Base-by-base conservation (phyloP, 2,888 invertebrate species). In the Dichetophora obliterata region DNA sequence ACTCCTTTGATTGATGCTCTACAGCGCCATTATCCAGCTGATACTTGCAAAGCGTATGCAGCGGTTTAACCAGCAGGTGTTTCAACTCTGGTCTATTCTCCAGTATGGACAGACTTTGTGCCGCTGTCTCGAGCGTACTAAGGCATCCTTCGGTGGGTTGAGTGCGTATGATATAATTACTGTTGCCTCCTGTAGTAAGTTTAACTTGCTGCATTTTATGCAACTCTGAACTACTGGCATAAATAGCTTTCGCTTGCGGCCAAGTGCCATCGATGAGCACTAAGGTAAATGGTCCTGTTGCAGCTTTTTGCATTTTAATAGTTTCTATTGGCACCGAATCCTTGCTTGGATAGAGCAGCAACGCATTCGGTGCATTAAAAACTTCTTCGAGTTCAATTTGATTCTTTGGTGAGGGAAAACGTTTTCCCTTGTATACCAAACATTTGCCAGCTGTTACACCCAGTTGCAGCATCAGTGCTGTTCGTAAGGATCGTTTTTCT, bases 231-330 rank as follows among this genome's bases (percentile, higher is more conserved):
- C 96, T 97, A 79, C 95, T 94, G 69, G 94, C 92, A 89, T 95
- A 98, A 79, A 98, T 96, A 14, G 96, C 95, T 89, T 96, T 96
- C 3, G 98, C 97, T 89, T 98, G 98, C 0, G 96, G 95, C 98
- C 98, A 98, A 11, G 98, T 98, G 5, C 98, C 98, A 91, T 98
- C 98, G 80, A 98, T 92, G 59, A 98, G 90, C 63, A 98, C 91
- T 73, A 98, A 90, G 87, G 95, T 97, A 86, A 94, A 95, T 11
- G 91, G 91, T 61, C 89, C 90, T 2, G 22, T 8, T 14, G 80
- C 78, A 6, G 80, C 82, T n/a, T 54, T 34, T 5, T 9, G 9
- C 9, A 65, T 34, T 8, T 79, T 86, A 84, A 75, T 90, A 87
- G 52, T 93, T 83, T 91, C 91, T 79, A 96, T 91, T 85, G 94